Evolutionary conservation across 37 sponge, comb jelly and placozoan genomes (phyloP).

Genomic region (Beroe forskalii): DNA sequence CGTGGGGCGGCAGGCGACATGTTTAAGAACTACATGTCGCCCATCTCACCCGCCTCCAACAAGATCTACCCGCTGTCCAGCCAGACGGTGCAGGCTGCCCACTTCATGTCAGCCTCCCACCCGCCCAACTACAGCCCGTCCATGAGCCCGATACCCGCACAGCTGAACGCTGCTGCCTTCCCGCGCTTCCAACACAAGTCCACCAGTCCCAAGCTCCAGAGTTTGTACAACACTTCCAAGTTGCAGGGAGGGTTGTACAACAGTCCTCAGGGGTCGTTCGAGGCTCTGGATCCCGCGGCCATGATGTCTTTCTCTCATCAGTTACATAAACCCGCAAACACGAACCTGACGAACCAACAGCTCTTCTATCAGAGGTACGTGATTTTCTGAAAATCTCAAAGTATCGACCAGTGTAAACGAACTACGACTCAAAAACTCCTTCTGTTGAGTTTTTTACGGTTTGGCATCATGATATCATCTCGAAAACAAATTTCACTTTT

Average conservation of each 20-base stretch:
- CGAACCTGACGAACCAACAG: neutral
- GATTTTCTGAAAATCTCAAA: too few relatives aligned
- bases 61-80: conserved; percentile 54
- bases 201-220: conserved; percentile 37
- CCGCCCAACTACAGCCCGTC: conserved; percentile 22
- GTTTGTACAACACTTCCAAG: neutral
- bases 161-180: conserved; percentile 38
- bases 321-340: neutral
- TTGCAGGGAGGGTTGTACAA: conserved; percentile 4
- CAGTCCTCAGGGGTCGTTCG: conserved; percentile 64
- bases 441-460: too few relatives aligned
- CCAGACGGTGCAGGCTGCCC: neutral
- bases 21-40: conserved; percentile 56
- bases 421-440: too few relatives aligned
- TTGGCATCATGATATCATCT: too few relatives aligned
- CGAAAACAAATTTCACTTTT: too few relatives aligned
- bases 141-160: conserved; percentile 54
- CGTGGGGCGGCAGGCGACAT: neutral
- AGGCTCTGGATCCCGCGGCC: neutral
- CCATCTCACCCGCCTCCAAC: conserved; percentile 32
- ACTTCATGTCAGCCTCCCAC: conserved; percentile 23
- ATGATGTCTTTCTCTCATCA: conserved; percentile 43
- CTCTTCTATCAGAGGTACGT: conserved; percentile 35
- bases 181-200: conserved; percentile 38
- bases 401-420: too few relatives aligned